Percentiles rank a stretch among this genome's conserved stretches.
These are phyloP conservation scores for Caloenas nicobarica DNA, from an alignment of 2,113 vertebrate species.

Conservation along the genomic window DNA sequence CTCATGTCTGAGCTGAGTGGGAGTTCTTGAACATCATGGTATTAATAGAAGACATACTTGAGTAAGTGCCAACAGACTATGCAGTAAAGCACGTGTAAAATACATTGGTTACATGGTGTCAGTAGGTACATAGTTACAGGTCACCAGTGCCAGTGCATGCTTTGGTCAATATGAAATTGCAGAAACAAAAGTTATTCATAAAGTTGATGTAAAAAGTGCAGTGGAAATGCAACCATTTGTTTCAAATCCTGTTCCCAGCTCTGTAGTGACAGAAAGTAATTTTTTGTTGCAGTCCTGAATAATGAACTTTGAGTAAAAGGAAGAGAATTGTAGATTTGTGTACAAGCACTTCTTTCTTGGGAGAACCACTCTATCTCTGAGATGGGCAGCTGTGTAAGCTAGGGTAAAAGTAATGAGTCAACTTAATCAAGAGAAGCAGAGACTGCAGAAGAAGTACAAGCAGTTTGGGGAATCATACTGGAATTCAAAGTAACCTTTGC, in stretches of 20 bases:
- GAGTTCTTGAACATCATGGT: not conserved
- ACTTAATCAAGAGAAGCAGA: not conserved
- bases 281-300: not conserved
- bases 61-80: not conserved
- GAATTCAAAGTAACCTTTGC: not conserved
- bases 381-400: not conserved
- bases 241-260: not conserved
- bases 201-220: not conserved
- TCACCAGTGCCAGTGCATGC: not conserved
- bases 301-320: not conserved
- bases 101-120: not conserved
- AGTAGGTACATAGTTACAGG: not conserved
- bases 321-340: not conserved
- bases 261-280: not conserved
- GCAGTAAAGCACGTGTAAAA: not conserved
- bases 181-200: not conserved
- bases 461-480: not conserved
- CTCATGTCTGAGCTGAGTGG: not conserved
- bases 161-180: not conserved
- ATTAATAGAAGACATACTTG: not conserved
- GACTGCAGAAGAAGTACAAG: not conserved
- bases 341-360: not conserved
- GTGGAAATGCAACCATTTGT: not conserved
- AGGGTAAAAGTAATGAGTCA: not conserved
- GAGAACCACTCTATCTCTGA: not conserved